A percentile compares a stretch with the other conserved stretches of the same genome.
phyloP scores from a whole-genome alignment of 2,113 vertebrate species.

The Steatornis caripensis region DNA sequence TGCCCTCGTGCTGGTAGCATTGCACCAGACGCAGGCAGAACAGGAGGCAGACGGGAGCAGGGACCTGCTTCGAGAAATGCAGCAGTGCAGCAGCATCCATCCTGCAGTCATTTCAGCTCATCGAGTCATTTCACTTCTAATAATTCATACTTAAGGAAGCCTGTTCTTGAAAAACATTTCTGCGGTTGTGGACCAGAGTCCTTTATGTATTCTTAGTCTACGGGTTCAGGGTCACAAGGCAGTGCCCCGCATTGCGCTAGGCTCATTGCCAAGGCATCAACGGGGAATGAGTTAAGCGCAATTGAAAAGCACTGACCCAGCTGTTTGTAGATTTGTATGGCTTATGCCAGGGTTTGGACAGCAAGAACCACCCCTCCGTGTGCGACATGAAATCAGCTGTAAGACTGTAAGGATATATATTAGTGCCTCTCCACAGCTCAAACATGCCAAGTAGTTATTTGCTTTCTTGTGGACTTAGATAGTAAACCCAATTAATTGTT shows the following conservation, averaged over 20 bases:
- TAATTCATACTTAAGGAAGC: neutral
- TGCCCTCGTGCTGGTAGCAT: neutral
- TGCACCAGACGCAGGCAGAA: neutral
- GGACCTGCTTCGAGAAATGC: neutral
- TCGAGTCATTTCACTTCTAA: neutral
- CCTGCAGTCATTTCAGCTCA: neutral
- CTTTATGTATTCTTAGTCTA: neutral
- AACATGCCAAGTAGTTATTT: neutral
- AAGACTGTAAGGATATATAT: neutral
- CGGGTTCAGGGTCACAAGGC: neutral
- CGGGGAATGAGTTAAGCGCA: neutral
- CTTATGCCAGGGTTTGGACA: neutral
- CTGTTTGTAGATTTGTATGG: neutral
- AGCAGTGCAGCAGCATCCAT: neutral
- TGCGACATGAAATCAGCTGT: neutral
- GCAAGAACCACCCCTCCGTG: neutral
- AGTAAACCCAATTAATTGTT: neutral
- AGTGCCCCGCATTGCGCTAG: neutral
- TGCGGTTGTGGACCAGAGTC: neutral
- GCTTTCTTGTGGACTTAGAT: neutral
- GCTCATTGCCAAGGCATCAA: neutral
- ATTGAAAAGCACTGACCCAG: neutral
- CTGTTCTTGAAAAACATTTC: neutral
- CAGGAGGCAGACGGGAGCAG: neutral
- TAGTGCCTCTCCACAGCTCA: neutral